These are phyloP conservation scores for Anser brachyrhynchus DNA, from an alignment of 2,113 vertebrate genomes.

Conservation along the genomic window DNA sequence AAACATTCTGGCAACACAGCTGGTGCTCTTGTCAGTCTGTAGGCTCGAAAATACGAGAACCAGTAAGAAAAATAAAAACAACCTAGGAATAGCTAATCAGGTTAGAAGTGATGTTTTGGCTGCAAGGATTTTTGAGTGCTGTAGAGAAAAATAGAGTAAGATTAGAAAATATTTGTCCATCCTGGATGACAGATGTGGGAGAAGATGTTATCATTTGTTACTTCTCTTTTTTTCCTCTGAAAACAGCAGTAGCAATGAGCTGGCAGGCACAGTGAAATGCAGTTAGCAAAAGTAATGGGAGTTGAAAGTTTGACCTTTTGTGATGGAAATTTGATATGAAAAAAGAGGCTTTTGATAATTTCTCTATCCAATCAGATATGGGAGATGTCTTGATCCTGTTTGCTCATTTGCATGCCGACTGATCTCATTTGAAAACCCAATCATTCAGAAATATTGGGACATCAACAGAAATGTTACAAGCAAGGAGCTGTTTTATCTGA, in stretches of 20 bases:
- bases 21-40: not conserved
- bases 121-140: slow-evolving; percentile 14
- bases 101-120: slow-evolving; percentile 22
- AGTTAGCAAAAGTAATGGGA: slow-evolving; percentile 58
- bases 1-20: not conserved
- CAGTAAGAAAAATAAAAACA: not conserved
- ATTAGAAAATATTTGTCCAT: slow-evolving; percentile 14
- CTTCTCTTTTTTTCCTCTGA: not conserved
- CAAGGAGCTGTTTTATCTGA: slow-evolving; percentile 55
- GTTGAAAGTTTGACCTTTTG: slow-evolving; percentile 76
- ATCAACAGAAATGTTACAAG: slow-evolving; percentile 16
- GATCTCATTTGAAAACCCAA: slow-evolving; percentile 82
- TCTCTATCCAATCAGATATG: slow-evolving; percentile 79
- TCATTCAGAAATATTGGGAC: slow-evolving; percentile 61
- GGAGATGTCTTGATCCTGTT: slow-evolving; percentile 80
- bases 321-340: slow-evolving; percentile 83
- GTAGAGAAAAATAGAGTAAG: not conserved
- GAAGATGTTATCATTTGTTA: slow-evolving; percentile 18
- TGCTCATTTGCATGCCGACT: slow-evolving; percentile 80
- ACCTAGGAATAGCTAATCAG: slow-evolving; percentile 5
- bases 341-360: slow-evolving; percentile 81
- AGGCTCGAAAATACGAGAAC: not conserved
- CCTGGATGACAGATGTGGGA: slow-evolving; percentile 15
- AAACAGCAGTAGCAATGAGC: slow-evolving; percentile 18
- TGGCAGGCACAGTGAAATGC: slow-evolving; percentile 35